Evolutionary conservation across 2,888 invertebrate genomes (phyloP).

Genomic region (Tinea pellionella): DNA sequence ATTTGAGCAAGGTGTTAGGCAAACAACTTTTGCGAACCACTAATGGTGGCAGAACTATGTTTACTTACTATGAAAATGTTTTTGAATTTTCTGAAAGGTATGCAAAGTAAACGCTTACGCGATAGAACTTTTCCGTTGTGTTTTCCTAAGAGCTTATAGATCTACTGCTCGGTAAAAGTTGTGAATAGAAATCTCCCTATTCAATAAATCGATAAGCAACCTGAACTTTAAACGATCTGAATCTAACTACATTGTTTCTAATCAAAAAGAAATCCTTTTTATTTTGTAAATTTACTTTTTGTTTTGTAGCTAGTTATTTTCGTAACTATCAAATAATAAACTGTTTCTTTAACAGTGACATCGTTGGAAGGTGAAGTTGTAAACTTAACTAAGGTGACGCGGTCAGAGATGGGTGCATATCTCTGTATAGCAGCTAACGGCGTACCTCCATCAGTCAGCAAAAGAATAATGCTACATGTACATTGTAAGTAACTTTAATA

Average conservation of each 20-base stretch:
- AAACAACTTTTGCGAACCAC: conserved; percentile 56
- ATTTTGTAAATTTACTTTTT: background rate
- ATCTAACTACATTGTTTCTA: background rate
- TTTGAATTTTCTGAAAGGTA: conserved; percentile 50
- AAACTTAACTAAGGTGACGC: conserved; percentile 85
- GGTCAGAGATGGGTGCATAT: conserved; percentile 91
- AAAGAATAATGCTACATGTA: conserved; percentile 90
- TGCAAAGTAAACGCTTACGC: conserved; percentile 60
- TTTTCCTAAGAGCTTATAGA: conserved; percentile 1
- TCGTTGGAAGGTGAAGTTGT: conserved; percentile 84
- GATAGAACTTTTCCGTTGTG: conserved; percentile 1
- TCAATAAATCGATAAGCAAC: background rate
- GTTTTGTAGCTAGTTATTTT: background rate
- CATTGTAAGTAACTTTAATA: conserved; percentile 80
- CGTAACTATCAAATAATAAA: background rate
- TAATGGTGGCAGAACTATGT: conserved; percentile 48
- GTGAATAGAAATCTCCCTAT: background rate
- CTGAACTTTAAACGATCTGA: background rate
- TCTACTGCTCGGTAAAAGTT: background rate
- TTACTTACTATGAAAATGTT: conserved; percentile 58
- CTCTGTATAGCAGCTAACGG: conserved; percentile 91
- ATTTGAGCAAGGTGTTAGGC: conserved; percentile 62
- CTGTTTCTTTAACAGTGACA: conserved; percentile 58
- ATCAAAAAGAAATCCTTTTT: background rate
- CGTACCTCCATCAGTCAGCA: conserved; percentile 89